Evolutionary conservation across 2,888 invertebrate species (phyloP).

Genomic region (Agonum fuliginosum): DNA sequence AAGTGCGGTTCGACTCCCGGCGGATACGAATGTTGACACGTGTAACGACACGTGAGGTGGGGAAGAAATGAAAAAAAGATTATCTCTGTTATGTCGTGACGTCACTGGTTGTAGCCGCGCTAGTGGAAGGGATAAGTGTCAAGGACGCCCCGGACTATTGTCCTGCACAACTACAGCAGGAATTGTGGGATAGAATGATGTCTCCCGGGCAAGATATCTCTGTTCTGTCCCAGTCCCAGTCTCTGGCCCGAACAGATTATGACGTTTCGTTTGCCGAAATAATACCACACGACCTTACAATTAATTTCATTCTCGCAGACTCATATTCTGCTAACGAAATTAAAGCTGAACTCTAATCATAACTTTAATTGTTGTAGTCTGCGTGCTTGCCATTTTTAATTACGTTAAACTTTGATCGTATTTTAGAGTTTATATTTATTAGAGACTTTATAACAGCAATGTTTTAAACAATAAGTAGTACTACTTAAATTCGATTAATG

Average conservation of each 20-base stretch:
- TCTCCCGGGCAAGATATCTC: too few species aligned
- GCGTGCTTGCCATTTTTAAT: background rate
- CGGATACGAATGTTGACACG: constrained; percentile 25
- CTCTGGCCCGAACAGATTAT: background rate
- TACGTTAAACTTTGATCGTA: background rate
- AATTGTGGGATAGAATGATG: constrained; percentile 12
- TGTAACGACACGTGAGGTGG: constrained; percentile 18
- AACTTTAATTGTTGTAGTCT: background rate
- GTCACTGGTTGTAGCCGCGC: constrained; percentile 20
- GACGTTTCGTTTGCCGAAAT: constrained; percentile 1
- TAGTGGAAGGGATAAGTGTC: constrained; percentile 10
- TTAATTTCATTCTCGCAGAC: background rate
- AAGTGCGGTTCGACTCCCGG: background rate
- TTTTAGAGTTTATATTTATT: too few species aligned
- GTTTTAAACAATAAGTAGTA: too few species aligned
- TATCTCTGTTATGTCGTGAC: constrained; percentile 46
- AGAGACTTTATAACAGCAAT: too few species aligned
- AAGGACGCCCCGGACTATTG: constrained; percentile 38
- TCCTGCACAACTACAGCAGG: background rate
- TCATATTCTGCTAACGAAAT: background rate
- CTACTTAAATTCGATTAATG: too few species aligned
- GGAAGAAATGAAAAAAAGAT: constrained; percentile 49
- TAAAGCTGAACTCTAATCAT: background rate
- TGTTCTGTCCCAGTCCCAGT: too few species aligned
- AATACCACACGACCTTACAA: background rate